These are phyloP conservation scores for Dipodomys stephensi DNA, from an alignment of 2,113 vertebrate species.

Conservation along the genomic window DNA sequence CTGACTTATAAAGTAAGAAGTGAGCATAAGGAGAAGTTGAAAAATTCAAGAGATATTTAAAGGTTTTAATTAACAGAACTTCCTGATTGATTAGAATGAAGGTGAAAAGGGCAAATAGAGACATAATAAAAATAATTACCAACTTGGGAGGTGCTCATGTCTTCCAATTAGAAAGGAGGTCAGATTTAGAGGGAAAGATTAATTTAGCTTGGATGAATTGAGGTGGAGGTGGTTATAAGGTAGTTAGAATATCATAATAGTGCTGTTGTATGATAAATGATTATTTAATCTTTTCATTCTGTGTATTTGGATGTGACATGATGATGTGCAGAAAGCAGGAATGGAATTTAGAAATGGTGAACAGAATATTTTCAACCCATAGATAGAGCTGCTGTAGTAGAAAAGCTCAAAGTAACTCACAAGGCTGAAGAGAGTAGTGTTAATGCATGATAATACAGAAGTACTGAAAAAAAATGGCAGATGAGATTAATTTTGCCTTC, in stretches of 20 bases:
- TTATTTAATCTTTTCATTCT: constrained; percentile 54
- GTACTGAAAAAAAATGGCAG: neutral
- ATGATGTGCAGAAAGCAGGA: neutral
- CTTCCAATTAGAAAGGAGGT: constrained; percentile 62
- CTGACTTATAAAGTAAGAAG: constrained; percentile 32
- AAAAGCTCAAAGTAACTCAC: constrained; percentile 41
- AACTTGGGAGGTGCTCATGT: constrained; percentile 48
- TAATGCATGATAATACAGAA: constrained; percentile 30
- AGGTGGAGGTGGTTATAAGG: constrained; percentile 39
- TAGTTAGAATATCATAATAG: constrained; percentile 17
- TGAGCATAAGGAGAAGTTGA: constrained; percentile 43
- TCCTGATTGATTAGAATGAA: constrained; percentile 58
- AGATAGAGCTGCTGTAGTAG: neutral
- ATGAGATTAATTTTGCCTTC: constrained; percentile 23
- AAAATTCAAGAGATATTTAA: constrained; percentile 64
- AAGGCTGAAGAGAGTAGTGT: constrained; percentile 33
- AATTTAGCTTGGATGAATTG: constrained; percentile 54
- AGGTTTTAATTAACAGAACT: constrained; percentile 67
- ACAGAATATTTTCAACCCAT: constrained; percentile 38
- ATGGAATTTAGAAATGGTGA: constrained; percentile 32
- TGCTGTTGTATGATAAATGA: neutral
- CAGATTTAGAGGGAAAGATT: constrained; percentile 37
- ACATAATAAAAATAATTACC: constrained; percentile 68
- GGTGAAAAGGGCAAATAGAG: constrained; percentile 39
- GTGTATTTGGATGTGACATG: constrained; percentile 11